These are phyloP conservation scores for Acrobasis consociella DNA, from an alignment of 2,888 invertebrate species.

Conservation along the genomic window DNA sequence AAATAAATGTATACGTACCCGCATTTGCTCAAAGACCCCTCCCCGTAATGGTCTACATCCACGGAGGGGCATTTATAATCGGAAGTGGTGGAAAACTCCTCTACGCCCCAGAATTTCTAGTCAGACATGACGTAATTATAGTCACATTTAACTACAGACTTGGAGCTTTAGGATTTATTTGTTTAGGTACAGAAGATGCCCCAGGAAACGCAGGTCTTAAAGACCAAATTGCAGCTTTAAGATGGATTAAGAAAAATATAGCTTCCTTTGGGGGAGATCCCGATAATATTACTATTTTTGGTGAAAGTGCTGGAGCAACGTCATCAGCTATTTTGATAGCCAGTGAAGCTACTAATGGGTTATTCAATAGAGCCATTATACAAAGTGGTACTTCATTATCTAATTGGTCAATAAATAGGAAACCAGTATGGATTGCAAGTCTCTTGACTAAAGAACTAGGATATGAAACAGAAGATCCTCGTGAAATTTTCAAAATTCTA, in stretches of 20 bases:
- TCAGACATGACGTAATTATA: conserved; percentile 63
- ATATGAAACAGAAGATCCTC: conserved; percentile 55
- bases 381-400: conserved; percentile 68
- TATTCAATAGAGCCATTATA: conserved; percentile 65
- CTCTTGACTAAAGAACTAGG: conserved; percentile 63
- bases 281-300: conserved; percentile 70
- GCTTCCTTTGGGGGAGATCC: conserved; percentile 72
- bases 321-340: conserved; percentile 59
- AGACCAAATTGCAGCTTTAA: conserved; percentile 72
- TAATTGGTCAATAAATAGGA: conserved; percentile 66
- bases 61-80: conserved; percentile 68
- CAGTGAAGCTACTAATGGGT: conserved; percentile 56
- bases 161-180: conserved; percentile 66
- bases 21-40: conserved; percentile 44
- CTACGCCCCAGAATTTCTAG: conserved; percentile 65
- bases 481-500: conserved; percentile 63
- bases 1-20: conserved; percentile 68
- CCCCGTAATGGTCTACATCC: conserved; percentile 72
- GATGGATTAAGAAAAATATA: conserved; percentile 72
- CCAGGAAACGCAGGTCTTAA: conserved; percentile 74
- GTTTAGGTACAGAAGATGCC: conserved; percentile 68
- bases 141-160: conserved; percentile 74
- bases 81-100: conserved; percentile 68
- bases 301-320: conserved; percentile 70
- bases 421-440: conserved; percentile 62